Evolutionary conservation across 2,113 vertebrate species (phyloP).

Genomic region (Thermophis baileyi): DNA sequence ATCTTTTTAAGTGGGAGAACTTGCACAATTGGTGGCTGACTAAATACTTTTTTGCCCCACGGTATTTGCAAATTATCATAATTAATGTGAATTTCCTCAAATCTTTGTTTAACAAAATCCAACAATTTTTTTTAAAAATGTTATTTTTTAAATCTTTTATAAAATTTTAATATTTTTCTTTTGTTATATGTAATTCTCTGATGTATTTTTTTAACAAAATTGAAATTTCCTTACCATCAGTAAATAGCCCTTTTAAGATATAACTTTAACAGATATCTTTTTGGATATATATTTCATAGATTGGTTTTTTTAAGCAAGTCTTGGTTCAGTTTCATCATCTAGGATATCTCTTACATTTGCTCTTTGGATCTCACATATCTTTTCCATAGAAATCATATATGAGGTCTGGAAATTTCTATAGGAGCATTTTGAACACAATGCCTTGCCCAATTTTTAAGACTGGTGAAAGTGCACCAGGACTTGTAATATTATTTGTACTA

Average conservation of each 20-base stretch:
- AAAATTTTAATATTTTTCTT: neutral
- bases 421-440: neutral
- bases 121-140: neutral
- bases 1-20: no score
- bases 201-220: neutral
- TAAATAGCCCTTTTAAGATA: neutral
- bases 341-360: neutral
- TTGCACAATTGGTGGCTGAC: no score
- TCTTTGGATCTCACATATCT: neutral
- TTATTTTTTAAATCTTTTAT: neutral
- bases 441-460: neutral
- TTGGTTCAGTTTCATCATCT: neutral
- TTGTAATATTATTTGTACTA: neutral
- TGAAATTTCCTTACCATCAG: neutral
- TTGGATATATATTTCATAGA: neutral
- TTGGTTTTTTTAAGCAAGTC: neutral
- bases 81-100: neutral
- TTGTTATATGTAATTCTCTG: neutral
- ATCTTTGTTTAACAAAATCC: neutral
- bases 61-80: neutral
- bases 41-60: no score
- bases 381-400: neutral
- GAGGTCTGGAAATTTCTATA: neutral
- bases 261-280: neutral
- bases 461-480: neutral